Base-by-base conservation (phyloP, 2,888 invertebrate genomes). In the Drosophila melanocephala region DNA sequence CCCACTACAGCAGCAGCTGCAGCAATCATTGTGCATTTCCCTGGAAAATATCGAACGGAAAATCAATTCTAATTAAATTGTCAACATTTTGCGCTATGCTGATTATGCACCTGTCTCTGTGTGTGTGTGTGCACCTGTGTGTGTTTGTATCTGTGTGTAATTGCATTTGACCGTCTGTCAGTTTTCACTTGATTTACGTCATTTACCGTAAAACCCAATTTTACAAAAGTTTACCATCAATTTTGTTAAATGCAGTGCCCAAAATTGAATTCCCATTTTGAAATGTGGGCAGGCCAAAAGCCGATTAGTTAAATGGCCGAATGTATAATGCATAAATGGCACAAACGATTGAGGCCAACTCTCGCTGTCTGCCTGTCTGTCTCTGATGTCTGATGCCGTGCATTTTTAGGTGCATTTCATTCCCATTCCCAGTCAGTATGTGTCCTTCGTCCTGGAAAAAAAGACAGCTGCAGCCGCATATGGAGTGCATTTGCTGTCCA, bases 31-130 rank as follows among this genome's bases (percentile, higher is more conserved):
- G 81, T 77, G 85, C 83, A 90, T 90, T 91, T 92, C 90, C 90
- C 92, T 92, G 90, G 92, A 91, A 91, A 91, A 89, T 92, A 92
- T 92, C 88, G 92, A 92, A 91, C 91, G 84, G 76, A 91, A 92
- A 92, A 92, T 92, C 92, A 91, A 92, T 92, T 92, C 88, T 91
- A 92, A 90, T 91, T 91, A 91, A 89, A 91, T 91, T 89, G 88
- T 89, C 83, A 83, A 84, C 82, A 79, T 75, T 83, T 86, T 79
- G 67, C 58, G 72, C 63, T 72, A 55, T 76, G 74, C 89, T 88
- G 76, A 87, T 86, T 86, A 87, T 85, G 79, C 73, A 75, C 75
- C 70, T 81, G 71, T 75, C 3, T 53, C 53, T 69, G n/a, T 60
- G 32, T 64, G 26, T 68, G 62, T 70, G 9, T 55, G 52, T 64